Conservation (phyloP, 2,797 vertebrate genomes). For the Lophius americanus region DNA sequence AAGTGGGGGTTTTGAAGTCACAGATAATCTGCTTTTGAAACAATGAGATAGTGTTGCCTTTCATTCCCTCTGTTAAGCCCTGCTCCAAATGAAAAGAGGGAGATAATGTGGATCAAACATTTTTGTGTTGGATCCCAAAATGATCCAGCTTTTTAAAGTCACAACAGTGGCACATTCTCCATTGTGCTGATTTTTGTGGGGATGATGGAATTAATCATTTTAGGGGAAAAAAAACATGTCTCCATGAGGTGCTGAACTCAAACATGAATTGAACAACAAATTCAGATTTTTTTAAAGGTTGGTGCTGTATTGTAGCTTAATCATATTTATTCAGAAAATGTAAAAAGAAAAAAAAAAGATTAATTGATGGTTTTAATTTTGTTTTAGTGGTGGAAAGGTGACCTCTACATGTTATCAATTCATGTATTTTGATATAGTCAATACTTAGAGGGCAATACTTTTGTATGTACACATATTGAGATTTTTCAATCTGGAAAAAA, state of each 20-base stretch:
- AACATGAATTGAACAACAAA: slow-evolving; percentile 43
- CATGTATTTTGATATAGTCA: too few relatives aligned
- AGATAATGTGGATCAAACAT: slow-evolving; percentile 63
- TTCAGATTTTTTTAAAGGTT: slow-evolving; percentile 25
- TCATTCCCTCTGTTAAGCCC: slow-evolving; percentile 71
- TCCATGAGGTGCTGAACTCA: slow-evolving; percentile 45
- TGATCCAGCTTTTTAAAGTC: slow-evolving; percentile 62
- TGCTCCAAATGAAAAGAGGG: slow-evolving; percentile 60
- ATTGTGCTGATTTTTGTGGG: slow-evolving; percentile 57
- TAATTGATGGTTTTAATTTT: not conserved
- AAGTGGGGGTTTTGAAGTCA: slow-evolving; percentile 75
- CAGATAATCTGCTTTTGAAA: slow-evolving; percentile 79
- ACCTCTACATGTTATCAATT: not conserved
- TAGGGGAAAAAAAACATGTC: slow-evolving; percentile 47
- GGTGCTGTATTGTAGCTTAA: slow-evolving; percentile 27
- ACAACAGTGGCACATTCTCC: slow-evolving; percentile 50
- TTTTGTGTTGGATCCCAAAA: slow-evolving; percentile 60
- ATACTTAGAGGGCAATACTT: too few relatives aligned
- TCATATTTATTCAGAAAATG: slow-evolving; percentile 31
- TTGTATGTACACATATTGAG: too few relatives aligned
- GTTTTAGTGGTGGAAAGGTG: slow-evolving; percentile 1
- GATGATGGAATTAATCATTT: slow-evolving; percentile 58
- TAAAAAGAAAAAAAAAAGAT: not conserved
- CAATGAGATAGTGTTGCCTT: slow-evolving; percentile 76
- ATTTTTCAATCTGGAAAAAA: too few relatives aligned